phyloP scores from a whole-genome alignment of 2,113 vertebrate species.

The Nibea coibor region DNA sequence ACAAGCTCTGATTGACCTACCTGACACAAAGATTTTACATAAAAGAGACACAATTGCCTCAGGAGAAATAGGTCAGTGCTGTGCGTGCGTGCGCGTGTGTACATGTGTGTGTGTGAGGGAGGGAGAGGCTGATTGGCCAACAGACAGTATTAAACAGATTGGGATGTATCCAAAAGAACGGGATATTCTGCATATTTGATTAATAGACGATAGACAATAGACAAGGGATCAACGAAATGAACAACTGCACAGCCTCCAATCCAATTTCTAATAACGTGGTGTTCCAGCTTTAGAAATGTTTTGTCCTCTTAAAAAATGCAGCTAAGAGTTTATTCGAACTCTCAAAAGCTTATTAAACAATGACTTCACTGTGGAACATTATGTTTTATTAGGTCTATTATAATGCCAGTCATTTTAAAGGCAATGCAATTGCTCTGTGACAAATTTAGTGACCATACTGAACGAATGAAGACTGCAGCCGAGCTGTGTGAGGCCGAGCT shows the following conservation, averaged over 20 bases:
- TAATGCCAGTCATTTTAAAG: not conserved
- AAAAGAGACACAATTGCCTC: conserved; percentile 41
- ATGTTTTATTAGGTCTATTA: not conserved
- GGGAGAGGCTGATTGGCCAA: not conserved
- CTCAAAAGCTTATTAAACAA: not conserved
- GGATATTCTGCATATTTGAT: conserved; percentile 11
- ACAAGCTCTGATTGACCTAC: conserved; percentile 25
- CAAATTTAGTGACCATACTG: not conserved
- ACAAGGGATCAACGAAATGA: not conserved
- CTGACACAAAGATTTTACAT: conserved; percentile 31
- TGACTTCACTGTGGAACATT: not conserved
- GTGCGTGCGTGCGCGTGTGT: not conserved
- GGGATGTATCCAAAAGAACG: conserved; percentile 1
- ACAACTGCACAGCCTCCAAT: not conserved
- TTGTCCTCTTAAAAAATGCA: not conserved
- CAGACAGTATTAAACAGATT: not conserved
- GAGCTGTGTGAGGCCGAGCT: not conserved
- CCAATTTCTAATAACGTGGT: not conserved
- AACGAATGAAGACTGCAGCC: not conserved
- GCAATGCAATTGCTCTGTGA: not conserved
- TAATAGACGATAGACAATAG: not conserved
- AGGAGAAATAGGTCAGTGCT: conserved; percentile 30
- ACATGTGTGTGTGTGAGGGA: not conserved
- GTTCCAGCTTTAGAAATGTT: conserved; percentile 3
- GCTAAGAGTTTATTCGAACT: not conserved